phyloP scores from a whole-genome alignment of 2,797 vertebrate species.

The Parauchenoglanis punctatus region DNA sequence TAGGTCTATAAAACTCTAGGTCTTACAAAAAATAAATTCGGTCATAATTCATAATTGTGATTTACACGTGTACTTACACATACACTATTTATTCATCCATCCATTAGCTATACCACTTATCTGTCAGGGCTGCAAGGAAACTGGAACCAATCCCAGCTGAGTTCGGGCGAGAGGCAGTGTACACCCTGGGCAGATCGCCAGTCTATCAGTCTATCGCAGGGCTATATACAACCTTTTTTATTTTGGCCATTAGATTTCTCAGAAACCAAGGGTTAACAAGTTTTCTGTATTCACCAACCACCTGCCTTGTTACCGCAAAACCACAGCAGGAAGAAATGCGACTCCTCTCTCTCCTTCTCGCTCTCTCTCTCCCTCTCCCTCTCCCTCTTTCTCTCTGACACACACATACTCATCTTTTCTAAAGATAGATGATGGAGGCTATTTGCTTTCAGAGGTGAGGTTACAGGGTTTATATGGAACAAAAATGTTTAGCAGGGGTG shows the following conservation, averaged over 20 bases:
- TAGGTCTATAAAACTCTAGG: not conserved
- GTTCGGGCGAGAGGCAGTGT: too few species aligned
- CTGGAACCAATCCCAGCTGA: too few species aligned
- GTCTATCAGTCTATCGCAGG: too few species aligned
- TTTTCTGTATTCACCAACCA: slow-evolving; percentile 50
- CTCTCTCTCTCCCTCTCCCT: slow-evolving; percentile 9
- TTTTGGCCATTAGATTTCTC: not conserved
- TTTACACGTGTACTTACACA: not conserved
- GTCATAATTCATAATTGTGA: not conserved
- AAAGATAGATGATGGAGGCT: slow-evolving; percentile 54
- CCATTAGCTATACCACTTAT: too few species aligned
- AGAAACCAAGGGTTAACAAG: slow-evolving; percentile 26
- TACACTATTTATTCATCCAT: not conserved
- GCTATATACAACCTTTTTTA: not conserved
- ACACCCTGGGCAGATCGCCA: too few species aligned
- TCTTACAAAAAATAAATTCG: not conserved
- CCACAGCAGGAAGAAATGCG: slow-evolving; percentile 55
- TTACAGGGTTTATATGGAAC: slow-evolving; percentile 41
- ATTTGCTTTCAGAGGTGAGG: slow-evolving; percentile 40
- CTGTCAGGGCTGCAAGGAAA: too few species aligned
- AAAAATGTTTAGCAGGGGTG: slow-evolving; percentile 31
- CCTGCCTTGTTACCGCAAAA: slow-evolving; percentile 49
- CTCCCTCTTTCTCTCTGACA: slow-evolving; percentile 26
- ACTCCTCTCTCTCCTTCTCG: slow-evolving; percentile 14
- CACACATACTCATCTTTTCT: slow-evolving; percentile 51